Evolutionary conservation across 2,113 vertebrate species (phyloP).

Genomic region (Rhagologus leucostigma): DNA sequence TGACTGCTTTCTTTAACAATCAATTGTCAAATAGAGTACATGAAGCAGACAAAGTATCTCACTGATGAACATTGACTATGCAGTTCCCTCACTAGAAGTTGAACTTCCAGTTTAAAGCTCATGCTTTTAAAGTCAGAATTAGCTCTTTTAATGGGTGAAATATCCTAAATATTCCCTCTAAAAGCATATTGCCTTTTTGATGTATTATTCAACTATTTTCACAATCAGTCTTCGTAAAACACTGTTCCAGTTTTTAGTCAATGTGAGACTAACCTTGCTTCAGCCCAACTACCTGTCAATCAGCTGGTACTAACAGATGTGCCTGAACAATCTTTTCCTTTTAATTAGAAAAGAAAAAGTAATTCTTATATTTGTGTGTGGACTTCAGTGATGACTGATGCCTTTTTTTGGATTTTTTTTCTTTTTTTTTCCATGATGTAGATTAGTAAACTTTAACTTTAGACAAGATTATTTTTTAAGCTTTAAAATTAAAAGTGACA

Average conservation of each 20-base stretch:
- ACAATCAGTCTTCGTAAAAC: not conserved
- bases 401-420: not conserved
- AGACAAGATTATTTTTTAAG: not conserved
- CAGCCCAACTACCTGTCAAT: not conserved
- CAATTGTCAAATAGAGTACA: not conserved
- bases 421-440: not conserved
- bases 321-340: not conserved
- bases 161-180: not conserved
- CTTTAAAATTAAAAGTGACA: not conserved
- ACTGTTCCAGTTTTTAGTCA: not conserved
- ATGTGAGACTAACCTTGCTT: not conserved
- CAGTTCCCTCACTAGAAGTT: not conserved
- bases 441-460: not conserved
- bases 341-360: slow-evolving; percentile 3
- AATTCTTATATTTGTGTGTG: not conserved
- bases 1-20: not conserved
- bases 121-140: not conserved
- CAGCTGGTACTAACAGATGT: not conserved
- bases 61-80: not conserved
- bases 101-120: not conserved
- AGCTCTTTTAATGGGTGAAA: not conserved
- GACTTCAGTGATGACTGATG: not conserved
- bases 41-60: not conserved
- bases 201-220: not conserved
- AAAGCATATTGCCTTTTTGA: not conserved